Base-by-base conservation (phyloP, 2,113 vertebrate species). In the Oryzias melastigma region DNA sequence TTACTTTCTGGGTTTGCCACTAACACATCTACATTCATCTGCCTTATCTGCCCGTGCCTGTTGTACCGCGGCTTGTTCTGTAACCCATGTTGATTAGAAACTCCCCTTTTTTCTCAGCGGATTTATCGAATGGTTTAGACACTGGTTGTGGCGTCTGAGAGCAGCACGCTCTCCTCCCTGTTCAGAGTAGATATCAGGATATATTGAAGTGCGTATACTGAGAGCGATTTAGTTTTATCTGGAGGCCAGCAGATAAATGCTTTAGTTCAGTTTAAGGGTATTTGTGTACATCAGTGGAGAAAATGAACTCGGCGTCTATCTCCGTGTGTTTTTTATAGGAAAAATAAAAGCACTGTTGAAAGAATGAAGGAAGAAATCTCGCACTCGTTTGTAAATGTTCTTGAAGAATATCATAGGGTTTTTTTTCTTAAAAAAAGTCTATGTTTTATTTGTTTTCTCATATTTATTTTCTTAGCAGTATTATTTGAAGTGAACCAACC, bases 41-140 rank as follows among this genome's bases (percentile, higher is more conserved):
- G 4, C 53, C 74, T 87, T 85, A 85, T 87, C 82, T 71, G 22
- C 19, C 61, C 67, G 65, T 19, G 75, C 71, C 54, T 27, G 49
- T 42, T 68, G 60, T 71, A 65, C 58, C 24, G 27, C 41, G 40
- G 58, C 78, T 71, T 65, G 69, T 62, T 71, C 49, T 49, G 73
- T 73, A 64, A 35, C 73, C 52, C 35, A 44, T 60, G 77, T 67
- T 68, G 62, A 86, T 78, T 77, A 83, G 61, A 57, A 52, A 50
- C 25, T 41, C 64, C 42, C 15, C 46, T 62, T 84, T 86, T 84
- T 77, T 79, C 73, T 51, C 29, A 59, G 49, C 53, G 84, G 73
- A 83, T 82, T 80, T 71, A 87, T 82, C 79, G 71, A 67, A 60
- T 62, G 49, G 41, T 62, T 55, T 22, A 19, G 42, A 57, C 62